phyloP scores from a whole-genome alignment of 2,888 invertebrate species.

The Koerneria pararmatus region DNA sequence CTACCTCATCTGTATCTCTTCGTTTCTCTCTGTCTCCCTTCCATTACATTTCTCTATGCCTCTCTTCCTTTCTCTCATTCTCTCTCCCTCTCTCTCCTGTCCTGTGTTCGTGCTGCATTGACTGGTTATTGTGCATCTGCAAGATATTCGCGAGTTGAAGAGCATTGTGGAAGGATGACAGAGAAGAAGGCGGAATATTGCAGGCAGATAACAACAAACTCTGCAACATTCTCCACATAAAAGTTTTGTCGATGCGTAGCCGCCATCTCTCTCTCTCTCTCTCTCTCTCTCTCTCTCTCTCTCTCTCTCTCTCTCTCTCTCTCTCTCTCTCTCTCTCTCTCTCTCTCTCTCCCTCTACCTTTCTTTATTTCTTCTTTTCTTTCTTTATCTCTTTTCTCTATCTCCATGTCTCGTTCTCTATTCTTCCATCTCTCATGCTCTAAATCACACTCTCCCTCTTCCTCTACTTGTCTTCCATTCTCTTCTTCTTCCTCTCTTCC shows the following conservation, averaged over 20 bases:
- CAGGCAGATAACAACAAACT: too few relatives aligned
- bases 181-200: neutral
- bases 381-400: constrained; percentile 6
- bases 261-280: neutral
- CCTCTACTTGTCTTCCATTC: constrained; percentile 4
- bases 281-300: constrained; percentile 14
- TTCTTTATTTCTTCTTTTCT: neutral
- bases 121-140: too few relatives aligned
- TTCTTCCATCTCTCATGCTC: too few relatives aligned
- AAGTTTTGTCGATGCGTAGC: too few relatives aligned
- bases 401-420: neutral
- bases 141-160: too few relatives aligned
- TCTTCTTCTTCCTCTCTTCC: neutral
- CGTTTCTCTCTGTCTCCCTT: constrained; percentile 7
- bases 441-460: neutral
- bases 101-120: constrained; percentile 13
- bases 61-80: neutral
- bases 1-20: neutral
- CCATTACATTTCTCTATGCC: neutral
- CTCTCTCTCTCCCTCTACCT: constrained; percentile 5
- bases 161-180: neutral
- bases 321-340: neutral
- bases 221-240: too few relatives aligned
- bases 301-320: constrained; percentile 14
- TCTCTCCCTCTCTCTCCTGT: constrained; percentile 14